Percentiles rank a stretch among this genome's conserved stretches.
These are phyloP conservation scores for Emberiza fucata DNA, from an alignment of 2,113 vertebrate species.

Conservation along the genomic window DNA sequence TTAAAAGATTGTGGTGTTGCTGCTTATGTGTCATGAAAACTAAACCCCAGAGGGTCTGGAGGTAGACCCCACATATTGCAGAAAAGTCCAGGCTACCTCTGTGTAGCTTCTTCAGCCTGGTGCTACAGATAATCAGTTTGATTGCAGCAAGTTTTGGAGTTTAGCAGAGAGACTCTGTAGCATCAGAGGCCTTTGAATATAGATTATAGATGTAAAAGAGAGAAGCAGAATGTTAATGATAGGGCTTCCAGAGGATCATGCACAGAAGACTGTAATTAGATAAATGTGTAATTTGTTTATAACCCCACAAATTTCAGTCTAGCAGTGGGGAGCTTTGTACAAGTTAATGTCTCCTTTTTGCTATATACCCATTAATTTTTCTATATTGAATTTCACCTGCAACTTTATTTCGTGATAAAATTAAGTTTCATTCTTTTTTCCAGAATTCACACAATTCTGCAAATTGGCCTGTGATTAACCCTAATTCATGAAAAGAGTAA, in stretches of 20 bases:
- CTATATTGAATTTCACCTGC: not conserved
- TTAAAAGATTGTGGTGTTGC: not conserved
- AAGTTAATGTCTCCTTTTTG: not conserved
- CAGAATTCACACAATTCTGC: not conserved
- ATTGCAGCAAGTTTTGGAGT: not conserved
- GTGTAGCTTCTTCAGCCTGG: not conserved
- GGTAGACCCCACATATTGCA: not conserved
- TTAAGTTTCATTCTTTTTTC: not conserved
- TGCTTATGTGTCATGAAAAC: not conserved
- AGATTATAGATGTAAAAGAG: not conserved
- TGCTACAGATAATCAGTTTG: not conserved
- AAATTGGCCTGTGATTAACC: not conserved
- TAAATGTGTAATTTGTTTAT: not conserved
- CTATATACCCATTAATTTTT: not conserved
- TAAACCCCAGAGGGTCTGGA: not conserved
- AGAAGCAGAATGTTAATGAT: not conserved
- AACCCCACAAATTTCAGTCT: not conserved
- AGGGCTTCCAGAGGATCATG: not conserved
- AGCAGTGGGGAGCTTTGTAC: not conserved
- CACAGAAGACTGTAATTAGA: not conserved
- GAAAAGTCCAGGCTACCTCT: not conserved
- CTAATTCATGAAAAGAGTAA: not conserved
- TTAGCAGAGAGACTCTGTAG: not conserved
- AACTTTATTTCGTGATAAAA: not conserved
- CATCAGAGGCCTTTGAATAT: not conserved